phyloP scores from a whole-genome alignment of 1,140 invertebrate species.

The Drosophila gunungcola region DNA sequence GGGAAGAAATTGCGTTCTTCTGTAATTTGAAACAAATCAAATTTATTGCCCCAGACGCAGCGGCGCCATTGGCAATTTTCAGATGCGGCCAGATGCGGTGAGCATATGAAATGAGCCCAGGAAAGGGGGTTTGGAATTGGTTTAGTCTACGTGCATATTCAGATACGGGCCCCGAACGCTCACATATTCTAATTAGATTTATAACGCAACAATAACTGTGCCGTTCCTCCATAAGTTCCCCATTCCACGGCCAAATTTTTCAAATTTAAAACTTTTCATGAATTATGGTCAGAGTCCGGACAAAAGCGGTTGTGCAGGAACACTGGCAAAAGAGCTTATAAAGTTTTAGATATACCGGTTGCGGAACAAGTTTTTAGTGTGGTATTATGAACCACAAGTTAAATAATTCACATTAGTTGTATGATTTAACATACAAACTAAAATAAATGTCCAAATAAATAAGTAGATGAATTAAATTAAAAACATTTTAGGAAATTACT shows the following conservation, averaged over 20 bases:
- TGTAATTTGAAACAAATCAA: conserved; percentile 83
- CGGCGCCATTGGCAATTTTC: conserved; percentile 78
- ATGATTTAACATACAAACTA: no score
- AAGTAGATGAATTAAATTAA: no score
- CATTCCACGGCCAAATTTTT: conserved; percentile 49
- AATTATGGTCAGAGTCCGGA: conserved; percentile 63
- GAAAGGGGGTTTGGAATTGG: conserved; percentile 33
- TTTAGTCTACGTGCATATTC: conserved; percentile 51
- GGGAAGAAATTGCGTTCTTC: conserved; percentile 52
- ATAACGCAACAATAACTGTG: conserved; percentile 71
- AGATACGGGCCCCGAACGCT: conserved; percentile 47
- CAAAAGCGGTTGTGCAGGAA: conserved; percentile 12
- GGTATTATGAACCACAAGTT: no score
- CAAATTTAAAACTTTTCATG: conserved; percentile 64
- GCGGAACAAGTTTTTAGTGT: not conserved
- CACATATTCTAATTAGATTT: conserved; percentile 81
- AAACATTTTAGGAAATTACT: no score
- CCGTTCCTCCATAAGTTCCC: conserved; percentile 12
- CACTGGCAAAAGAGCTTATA: conserved; percentile 1
- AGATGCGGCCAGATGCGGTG: conserved; percentile 77
- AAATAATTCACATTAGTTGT: no score
- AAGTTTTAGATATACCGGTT: no score
- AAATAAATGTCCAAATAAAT: no score
- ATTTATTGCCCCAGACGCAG: conserved; percentile 80
- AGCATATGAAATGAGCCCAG: conserved; percentile 75